Percentiles rank a stretch among this genome's conserved stretches.
Evolutionary conservation across 1,140 invertebrate genomes (phyloP).

Genomic region (Ceratina japonica): DNA sequence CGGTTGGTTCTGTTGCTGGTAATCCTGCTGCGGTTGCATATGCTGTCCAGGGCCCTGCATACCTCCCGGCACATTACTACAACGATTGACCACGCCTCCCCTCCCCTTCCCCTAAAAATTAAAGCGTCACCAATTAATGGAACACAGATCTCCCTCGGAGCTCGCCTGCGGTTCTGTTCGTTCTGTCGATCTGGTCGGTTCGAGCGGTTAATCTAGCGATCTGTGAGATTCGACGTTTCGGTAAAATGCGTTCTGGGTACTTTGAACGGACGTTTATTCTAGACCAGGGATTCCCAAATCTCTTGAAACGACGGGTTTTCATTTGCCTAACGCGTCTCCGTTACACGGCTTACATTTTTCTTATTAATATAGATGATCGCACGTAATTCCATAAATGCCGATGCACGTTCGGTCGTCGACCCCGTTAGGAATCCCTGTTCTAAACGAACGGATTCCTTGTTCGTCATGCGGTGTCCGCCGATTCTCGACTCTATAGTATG

Average conservation of each 20-base stretch:
- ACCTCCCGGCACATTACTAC: conserved; percentile 81
- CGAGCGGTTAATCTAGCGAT: neutral
- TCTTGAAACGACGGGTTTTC: no score
- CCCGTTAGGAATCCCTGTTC: no score
- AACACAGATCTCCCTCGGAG: neutral
- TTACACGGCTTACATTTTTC: no score
- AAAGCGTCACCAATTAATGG: conserved; percentile 36
- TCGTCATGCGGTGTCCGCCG: neutral
- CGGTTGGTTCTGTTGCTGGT: conserved; percentile 67
- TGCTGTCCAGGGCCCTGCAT: conserved; percentile 76
- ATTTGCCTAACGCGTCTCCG: no score
- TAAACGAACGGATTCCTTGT: neutral
- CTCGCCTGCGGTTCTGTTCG: neutral
- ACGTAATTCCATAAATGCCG: no score
- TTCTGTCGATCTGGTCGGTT: neutral
- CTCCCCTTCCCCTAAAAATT: conserved; percentile 81
- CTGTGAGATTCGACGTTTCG: neutral
- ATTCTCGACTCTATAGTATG: neutral
- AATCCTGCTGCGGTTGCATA: conserved; percentile 70
- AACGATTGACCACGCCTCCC: conserved; percentile 79
- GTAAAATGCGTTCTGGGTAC: conserved; percentile 10
- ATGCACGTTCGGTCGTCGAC: no score
- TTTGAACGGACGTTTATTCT: conserved; percentile 5
- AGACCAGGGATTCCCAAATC: no score
- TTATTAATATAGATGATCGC: no score